Base-by-base conservation (phyloP, 1,140 invertebrate species). In the Ceratosolen fusciceps region DNA sequence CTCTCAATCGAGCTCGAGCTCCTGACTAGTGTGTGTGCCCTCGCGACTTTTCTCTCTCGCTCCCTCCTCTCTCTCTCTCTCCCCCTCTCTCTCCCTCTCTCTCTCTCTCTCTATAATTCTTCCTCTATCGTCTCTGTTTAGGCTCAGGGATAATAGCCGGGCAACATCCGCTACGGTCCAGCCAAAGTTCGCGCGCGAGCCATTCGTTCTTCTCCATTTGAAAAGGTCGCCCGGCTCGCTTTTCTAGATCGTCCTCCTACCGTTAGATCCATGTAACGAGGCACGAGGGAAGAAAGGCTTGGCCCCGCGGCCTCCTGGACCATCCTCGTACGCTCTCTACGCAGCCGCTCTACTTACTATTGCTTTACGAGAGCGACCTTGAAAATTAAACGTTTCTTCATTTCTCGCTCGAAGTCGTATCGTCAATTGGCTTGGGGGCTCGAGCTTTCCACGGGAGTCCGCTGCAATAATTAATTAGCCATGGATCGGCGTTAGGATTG, bases 1-100 rank as follows among this genome's bases (percentile, higher is more conserved):
- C 74, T 39, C 74, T 76, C 74, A 34, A 76, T 76, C 47, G 74
- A 34, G 37, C 21, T 43, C 24, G 71, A 19, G 71, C 29, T n/a
- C 21, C 10, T 31, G 60, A 65, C 19, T 21, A 65, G 16, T 65
- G 16, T 65, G 16, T 34, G 58, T 14, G 21, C 56, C 34, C 29
- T 62, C 58, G 58, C 60, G 60, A 19, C 31, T 37, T 31, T 37
- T n/a, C 31, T 65, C 60, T 65, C 3, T 7, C 16, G 16, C 2
- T n/a, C n/a, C n/a, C n/a, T n/a, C n/a, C n/a, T n/a, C n/a, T n/a
- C n/a, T n/a, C n/a, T n/a, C n/a, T n/a, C n/a, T n/a, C n/a, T n/a
- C n/a, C n/a, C n/a, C n/a, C n/a, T n/a, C n/a, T n/a, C n/a, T n/a
- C n/a, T n/a, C n/a, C n/a, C n/a, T n/a, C n/a, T n/a, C n/a, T n/a